Percentiles rank a stretch among this genome's conserved stretches.
Evolutionary conservation across 1,140 invertebrate genomes (phyloP).

Genomic region (Panagrolaimus sp.): DNA sequence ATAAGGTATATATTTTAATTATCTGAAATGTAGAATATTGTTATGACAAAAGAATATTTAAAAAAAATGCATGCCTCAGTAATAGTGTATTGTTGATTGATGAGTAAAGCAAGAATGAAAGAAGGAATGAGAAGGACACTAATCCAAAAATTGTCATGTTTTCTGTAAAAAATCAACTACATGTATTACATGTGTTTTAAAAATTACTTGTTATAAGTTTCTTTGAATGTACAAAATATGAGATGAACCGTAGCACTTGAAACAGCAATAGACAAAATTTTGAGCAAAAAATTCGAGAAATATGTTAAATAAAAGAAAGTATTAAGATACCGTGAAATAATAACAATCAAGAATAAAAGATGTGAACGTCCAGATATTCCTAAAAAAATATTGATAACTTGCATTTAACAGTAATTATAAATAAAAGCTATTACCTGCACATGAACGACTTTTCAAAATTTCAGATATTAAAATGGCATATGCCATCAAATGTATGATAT

Average conservation of each 20-base stretch:
- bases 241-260: constrained; percentile 86
- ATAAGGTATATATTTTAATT: no score
- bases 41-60: constrained; percentile 27
- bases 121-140: constrained; percentile 88
- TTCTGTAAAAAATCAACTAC: constrained; percentile 32
- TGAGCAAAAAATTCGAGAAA: constrained; percentile 93
- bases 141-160: constrained; percentile 69
- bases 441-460: constrained; percentile 98
- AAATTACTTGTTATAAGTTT: constrained; percentile 59
- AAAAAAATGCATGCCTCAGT: constrained; percentile 76
- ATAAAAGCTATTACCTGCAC: constrained; percentile 76
- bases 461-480: constrained; percentile 88
- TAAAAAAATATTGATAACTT: constrained; percentile 62
- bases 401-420: neutral
- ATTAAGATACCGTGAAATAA: constrained; percentile 88
- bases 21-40: no score
- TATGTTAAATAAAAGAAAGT: constrained; percentile 90
- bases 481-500: constrained; percentile 89
- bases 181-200: neutral
- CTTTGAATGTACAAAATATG: constrained; percentile 93
- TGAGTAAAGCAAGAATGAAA: constrained; percentile 76
- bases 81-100: constrained; percentile 88
- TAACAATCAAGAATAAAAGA: constrained; percentile 90
- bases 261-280: constrained; percentile 79
- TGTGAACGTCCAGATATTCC: constrained; percentile 97